Conservation (phyloP, 2,888 invertebrate genomes). For the Ctenicera cuprea region DNA sequence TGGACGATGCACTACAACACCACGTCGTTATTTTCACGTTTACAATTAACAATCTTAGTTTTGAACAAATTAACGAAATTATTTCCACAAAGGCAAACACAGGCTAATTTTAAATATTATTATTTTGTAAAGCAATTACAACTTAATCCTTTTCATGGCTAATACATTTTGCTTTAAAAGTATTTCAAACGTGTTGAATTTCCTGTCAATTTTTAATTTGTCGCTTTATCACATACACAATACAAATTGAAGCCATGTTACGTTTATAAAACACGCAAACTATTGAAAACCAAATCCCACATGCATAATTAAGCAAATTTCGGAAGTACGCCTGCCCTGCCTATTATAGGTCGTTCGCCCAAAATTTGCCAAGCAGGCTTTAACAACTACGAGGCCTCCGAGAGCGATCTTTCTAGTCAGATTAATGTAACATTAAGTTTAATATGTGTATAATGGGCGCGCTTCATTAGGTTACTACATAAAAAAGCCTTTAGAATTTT, state of each 20-base stretch:
- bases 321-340: conserved; percentile 10
- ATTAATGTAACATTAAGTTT: conserved; percentile 12
- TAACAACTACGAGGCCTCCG: background rate
- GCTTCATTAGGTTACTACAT: background rate
- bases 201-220: background rate
- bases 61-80: too few species aligned
- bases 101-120: too few species aligned
- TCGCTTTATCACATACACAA: too few species aligned
- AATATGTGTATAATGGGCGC: conserved; percentile 4
- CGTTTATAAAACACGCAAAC: background rate
- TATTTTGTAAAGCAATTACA: too few species aligned
- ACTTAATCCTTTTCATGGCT: too few species aligned
- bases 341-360: background rate
- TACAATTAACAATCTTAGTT: too few species aligned
- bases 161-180: too few species aligned
- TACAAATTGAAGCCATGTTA: background rate
- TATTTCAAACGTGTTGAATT: too few species aligned
- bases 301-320: conserved; percentile 20
- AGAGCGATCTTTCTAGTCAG: background rate
- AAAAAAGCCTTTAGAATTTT: background rate
- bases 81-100: too few species aligned
- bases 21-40: too few species aligned
- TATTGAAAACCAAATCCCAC: conserved; percentile 4
- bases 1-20: too few species aligned
- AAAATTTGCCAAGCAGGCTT: background rate